Evolutionary conservation across 30 jellyfish, hydroid and myxozoan species (phyloP).

Genomic region (Turritopsis rubra): DNA sequence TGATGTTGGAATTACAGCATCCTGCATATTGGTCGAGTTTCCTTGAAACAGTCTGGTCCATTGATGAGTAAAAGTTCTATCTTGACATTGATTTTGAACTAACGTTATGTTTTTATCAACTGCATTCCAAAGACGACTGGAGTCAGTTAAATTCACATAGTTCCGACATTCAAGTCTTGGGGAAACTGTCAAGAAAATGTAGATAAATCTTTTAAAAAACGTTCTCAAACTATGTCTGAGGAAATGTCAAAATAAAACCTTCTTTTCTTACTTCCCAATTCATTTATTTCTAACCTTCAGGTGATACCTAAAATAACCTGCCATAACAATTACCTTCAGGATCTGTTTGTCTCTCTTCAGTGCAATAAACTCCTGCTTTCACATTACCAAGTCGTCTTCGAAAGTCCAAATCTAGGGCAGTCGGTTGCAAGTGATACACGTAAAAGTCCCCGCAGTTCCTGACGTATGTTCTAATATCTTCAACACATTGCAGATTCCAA

Average conservation of each 20-base stretch:
- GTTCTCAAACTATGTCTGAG: not conserved
- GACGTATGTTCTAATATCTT: not conserved
- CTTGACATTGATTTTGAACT: not conserved
- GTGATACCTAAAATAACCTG: too few relatives aligned
- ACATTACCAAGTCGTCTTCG: not conserved
- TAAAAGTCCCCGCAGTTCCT: not conserved
- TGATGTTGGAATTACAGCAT: constrained; percentile 1
- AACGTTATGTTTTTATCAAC: not conserved
- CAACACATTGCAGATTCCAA: not conserved
- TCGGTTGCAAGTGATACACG: not conserved
- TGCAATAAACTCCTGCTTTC: constrained; percentile 4
- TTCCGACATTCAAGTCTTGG: constrained; percentile 6
- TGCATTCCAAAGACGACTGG: constrained; percentile 3
- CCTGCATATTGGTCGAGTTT: not conserved
- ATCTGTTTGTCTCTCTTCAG: not conserved
- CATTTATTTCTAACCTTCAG: too few relatives aligned
- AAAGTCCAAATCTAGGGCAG: not conserved
- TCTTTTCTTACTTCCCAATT: too few relatives aligned
- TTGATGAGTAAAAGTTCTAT: not conserved
- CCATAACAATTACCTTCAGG: constrained; percentile 3
- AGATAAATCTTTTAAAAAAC: too few relatives aligned
- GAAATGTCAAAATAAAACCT: too few relatives aligned
- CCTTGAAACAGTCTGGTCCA: constrained; percentile 2
- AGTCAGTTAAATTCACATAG: not conserved
- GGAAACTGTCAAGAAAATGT: not conserved